Percentiles rank a stretch among this genome's conserved stretches.
Evolutionary conservation across 2,797 vertebrate genomes (phyloP).

Genomic region (Chelon labrosus): DNA sequence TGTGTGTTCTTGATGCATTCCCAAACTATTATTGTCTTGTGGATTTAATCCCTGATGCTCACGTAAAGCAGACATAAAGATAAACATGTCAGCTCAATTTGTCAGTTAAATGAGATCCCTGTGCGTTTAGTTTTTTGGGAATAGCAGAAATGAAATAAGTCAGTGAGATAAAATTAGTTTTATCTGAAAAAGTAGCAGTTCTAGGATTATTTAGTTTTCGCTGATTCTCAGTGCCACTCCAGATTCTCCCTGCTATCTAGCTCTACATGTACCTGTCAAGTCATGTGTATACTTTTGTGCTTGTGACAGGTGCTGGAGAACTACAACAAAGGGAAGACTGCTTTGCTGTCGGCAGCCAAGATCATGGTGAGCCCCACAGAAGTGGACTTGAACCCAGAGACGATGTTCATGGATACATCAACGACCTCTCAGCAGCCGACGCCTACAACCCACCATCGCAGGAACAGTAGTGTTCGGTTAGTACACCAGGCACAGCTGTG

Average conservation of each 20-base stretch:
- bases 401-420: constrained; percentile 90
- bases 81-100: not conserved
- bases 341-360: constrained; percentile 97
- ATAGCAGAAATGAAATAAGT: not conserved
- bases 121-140: not conserved
- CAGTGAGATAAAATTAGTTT: not conserved
- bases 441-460: constrained; percentile 86
- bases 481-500: constrained; percentile 57
- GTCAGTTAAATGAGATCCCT: not conserved
- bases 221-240: not conserved
- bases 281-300: constrained; percentile 57
- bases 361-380: constrained; percentile 99
- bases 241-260: not conserved
- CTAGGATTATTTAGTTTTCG: not conserved
- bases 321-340: constrained; percentile 99
- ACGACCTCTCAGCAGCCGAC: constrained; percentile 86
- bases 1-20: not conserved
- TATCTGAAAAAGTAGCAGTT: not conserved
- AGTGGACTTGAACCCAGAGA: constrained; percentile 96
- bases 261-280: constrained; percentile 6
- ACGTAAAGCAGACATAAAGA: not conserved
- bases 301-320: constrained; percentile 94
- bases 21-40: constrained; percentile 1
- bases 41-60: not conserved
- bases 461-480: constrained; percentile 96